Conservation (phyloP, 2,797 vertebrate genomes). For the Pagetopsis macropterus region DNA sequence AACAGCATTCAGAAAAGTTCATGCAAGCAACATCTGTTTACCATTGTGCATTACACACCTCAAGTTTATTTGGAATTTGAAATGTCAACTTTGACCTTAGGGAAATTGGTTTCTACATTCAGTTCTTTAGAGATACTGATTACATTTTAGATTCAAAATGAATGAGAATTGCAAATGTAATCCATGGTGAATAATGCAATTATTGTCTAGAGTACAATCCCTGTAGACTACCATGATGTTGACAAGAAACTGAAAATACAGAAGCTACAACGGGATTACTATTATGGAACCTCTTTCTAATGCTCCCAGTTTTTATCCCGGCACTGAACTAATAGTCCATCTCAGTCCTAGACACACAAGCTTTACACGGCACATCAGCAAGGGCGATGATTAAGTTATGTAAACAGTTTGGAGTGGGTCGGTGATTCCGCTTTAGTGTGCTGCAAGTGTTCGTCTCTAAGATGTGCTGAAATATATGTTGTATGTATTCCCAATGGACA, state of each 20-base stretch:
- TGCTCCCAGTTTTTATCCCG: slow-evolving; percentile 25
- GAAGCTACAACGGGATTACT: slow-evolving; percentile 37
- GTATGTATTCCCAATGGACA: slow-evolving; percentile 48
- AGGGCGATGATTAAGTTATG: slow-evolving; percentile 71
- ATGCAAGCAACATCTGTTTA: slow-evolving; percentile 65
- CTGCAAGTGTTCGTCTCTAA: slow-evolving; percentile 63
- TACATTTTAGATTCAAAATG: slow-evolving; percentile 69
- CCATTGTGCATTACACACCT: slow-evolving; percentile 40
- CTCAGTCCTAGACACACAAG: slow-evolving; percentile 58
- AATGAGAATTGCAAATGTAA: slow-evolving; percentile 62
- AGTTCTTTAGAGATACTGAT: slow-evolving; percentile 66
- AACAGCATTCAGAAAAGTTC: slow-evolving; percentile 34
- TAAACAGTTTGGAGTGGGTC: slow-evolving; percentile 76
- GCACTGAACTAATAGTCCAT: slow-evolving; percentile 47
- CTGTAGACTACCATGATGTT: slow-evolving; percentile 17
- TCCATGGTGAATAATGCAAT: slow-evolving; percentile 60
- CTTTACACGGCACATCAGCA: slow-evolving; percentile 64
- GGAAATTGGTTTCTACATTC: slow-evolving; percentile 51
- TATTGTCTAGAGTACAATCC: slow-evolving; percentile 43
- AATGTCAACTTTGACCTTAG: slow-evolving; percentile 59
- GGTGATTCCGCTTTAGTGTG: slow-evolving; percentile 51
- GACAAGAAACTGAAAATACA: slow-evolving; percentile 53
- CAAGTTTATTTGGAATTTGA: slow-evolving; percentile 54
- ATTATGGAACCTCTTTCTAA: slow-evolving; percentile 42
- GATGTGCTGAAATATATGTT: slow-evolving; percentile 74